These are phyloP conservation scores for Anas georgica DNA, from an alignment of 2,797 vertebrate species.

Conservation along the genomic window DNA sequence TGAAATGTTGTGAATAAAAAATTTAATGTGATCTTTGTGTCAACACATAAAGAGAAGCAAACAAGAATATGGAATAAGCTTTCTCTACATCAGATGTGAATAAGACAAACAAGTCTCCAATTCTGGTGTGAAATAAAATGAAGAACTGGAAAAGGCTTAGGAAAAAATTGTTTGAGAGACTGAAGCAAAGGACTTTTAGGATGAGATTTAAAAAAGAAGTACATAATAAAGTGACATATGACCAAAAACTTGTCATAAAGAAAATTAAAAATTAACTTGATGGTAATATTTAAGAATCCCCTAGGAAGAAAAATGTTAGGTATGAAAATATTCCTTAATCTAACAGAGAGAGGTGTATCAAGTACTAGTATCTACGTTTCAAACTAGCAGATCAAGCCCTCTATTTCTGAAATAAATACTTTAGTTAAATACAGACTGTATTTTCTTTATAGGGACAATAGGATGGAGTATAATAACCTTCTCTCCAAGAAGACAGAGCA, in stretches of 20 bases:
- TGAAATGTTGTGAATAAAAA: neutral
- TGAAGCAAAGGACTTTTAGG: neutral
- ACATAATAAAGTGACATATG: neutral
- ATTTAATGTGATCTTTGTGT: neutral
- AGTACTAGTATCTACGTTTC: neutral
- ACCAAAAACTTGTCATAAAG: neutral
- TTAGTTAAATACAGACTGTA: neutral
- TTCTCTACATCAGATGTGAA: neutral
- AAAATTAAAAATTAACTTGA: neutral
- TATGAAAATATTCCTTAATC: neutral
- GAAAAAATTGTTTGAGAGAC: neutral
- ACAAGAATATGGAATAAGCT: neutral
- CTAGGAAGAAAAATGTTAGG: neutral
- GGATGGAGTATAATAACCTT: neutral
- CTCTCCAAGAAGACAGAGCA: neutral
- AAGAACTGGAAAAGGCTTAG: neutral
- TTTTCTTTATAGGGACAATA: neutral
- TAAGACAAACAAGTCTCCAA: neutral
- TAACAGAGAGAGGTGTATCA: neutral
- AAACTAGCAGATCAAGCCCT: neutral
- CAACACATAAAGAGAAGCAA: neutral
- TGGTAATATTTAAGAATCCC: neutral
- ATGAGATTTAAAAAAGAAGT: neutral
- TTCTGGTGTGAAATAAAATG: neutral
- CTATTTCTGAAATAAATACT: neutral